These are phyloP conservation scores for Rotaria magnacalcarata DNA, from an alignment of 2,888 invertebrate genomes.

Conservation along the genomic window DNA sequence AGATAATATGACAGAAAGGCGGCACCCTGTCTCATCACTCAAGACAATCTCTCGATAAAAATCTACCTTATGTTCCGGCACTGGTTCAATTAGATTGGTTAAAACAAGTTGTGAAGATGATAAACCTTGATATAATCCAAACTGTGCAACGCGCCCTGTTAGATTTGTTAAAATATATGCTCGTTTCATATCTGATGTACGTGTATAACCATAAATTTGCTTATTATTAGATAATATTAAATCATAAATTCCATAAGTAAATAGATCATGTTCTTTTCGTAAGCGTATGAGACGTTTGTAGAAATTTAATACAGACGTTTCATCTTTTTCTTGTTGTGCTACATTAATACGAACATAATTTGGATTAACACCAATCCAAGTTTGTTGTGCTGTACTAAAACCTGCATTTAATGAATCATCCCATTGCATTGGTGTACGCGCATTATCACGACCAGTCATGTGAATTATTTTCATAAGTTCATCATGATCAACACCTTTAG, in stretches of 20 bases:
- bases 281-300: slow-evolving; percentile 6
- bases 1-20: no score
- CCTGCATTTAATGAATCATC: slow-evolving; percentile 46
- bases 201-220: slow-evolving; percentile 32
- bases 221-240: slow-evolving; percentile 19
- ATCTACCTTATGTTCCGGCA: not conserved
- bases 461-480: slow-evolving; percentile 17
- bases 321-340: slow-evolving; percentile 19
- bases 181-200: slow-evolving; percentile 7
- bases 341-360: slow-evolving; percentile 16
- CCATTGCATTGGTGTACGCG: slow-evolving; percentile 59
- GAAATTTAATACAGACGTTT: slow-evolving; percentile 6
- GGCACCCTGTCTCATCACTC: no score
- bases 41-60: no score
- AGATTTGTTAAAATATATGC: slow-evolving; percentile 25
- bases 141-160: not conserved
- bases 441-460: slow-evolving; percentile 50
- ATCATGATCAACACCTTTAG: slow-evolving; percentile 9
- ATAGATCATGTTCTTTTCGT: not conserved
- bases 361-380: slow-evolving; percentile 38
- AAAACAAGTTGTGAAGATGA: not conserved
- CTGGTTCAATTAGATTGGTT: not conserved
- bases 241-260: slow-evolving; percentile 19
- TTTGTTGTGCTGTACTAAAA: slow-evolving; percentile 38
- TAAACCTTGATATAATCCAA: slow-evolving; percentile 18